Base-by-base conservation (phyloP, 1,140 invertebrate species). In the Hormaphis cornu region DNA sequence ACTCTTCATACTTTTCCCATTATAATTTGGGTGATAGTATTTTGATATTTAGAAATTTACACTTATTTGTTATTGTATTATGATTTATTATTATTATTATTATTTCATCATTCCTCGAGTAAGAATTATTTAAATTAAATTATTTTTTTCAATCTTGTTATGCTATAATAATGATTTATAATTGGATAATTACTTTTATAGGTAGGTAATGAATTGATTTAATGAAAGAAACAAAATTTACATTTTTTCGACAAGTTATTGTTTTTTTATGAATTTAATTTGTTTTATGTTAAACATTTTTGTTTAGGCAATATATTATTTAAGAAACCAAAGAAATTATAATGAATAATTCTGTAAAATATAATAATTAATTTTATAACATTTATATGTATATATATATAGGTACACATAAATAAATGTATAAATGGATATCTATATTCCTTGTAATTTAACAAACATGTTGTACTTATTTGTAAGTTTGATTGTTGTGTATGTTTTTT, bases 271-370 rank as follows among this genome's bases (percentile, higher is more conserved):
- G 35, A 18, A 56, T 12, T 33, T 56, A 22, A 24, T 56, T 56
- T 37, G 53, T 56, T 56, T 56, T 24, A 37, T 56, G 33, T 37
- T 56, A 37, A 6, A n/a, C 14, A 5, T 54, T 12, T 20, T 54
- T 56, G 33, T 20, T 37, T 37, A 20, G n/a, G 52, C 18, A 35
- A 20, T 33, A 35, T 56, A n/a, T 22, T 30, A 56, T 56, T 56
- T 35, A 37, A 56, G 5, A 56, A 56, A 56, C 54, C 54, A 56
- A 56, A 40, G 54, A 56, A 56, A 56, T 56, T 37, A 56, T 40
- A 22, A 35, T 35, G 53, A 37, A 20, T 56, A 22, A 56, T 56
- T 3, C 37, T 54, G 18, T 54, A 22, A 35, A 54, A 20, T 26
- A 52, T 28, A 1, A 33, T 54, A 33, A 33, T 54, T 30, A 20